Base-by-base conservation (phyloP, 2,797 vertebrate genomes). In the Scyliorhinus canicula region DNA sequence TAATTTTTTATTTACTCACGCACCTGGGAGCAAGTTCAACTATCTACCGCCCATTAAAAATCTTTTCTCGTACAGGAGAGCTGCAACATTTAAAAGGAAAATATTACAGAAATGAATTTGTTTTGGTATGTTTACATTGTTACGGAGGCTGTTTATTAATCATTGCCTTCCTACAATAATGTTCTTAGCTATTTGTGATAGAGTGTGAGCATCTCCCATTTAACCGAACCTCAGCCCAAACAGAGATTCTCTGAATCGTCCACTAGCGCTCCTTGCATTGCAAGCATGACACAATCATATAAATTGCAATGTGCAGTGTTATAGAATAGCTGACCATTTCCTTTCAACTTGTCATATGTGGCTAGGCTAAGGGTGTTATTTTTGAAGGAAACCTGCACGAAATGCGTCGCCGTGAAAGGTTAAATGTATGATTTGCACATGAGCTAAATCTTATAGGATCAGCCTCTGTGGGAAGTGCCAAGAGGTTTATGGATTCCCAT, bases 11-110 rank as follows among this genome's bases (percentile, higher is more conserved):
- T 57, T 47, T 90, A 93, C 95, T 79, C 63, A 93, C 50, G 47
- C 96, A 97, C 97, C 97, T 97, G 95, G 85, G 97, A 97, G 95
- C 97, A 97, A 12, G 97, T 97, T 97, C 95, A 97, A 95, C 95
- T 97, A 97, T 95, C 97, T 95, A 95, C 97, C 97, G 95, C 96
- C 96, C 88, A 96, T 96, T 0, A 97, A 97, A 86, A 98, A 93
- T 93, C 95, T 96, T 97, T 96, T 96, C 95, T 95, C 95, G 95
- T 97, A 96, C 95, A 96, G 96, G 55, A 95, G 97, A 96, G 96
- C 96, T 96, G 96, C 35, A 95, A 95, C 96, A 96, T 95, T 40
- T 88, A 40, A 95, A 77, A 90, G 60, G 85, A 85, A 95, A 95
- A 90, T 74, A 65, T 28, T 35, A 71, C 14, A n/a, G 24, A 52